phyloP scores from a whole-genome alignment of 1,140 invertebrate genomes.

The Drosophila grimshawi region DNA sequence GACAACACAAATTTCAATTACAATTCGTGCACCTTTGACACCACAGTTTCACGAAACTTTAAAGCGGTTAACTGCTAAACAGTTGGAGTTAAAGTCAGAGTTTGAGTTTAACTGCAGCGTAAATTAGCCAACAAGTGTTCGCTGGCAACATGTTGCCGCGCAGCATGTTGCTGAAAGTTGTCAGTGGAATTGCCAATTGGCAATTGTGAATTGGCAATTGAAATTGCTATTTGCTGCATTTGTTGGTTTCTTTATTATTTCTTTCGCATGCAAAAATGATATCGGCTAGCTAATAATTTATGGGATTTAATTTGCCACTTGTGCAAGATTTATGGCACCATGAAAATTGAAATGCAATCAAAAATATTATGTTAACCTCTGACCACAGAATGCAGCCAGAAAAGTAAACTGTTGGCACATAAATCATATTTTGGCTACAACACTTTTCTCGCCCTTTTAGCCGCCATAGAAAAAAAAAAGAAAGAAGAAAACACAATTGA shows the following conservation, averaged over 20 bases:
- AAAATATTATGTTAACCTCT: slow-evolving; percentile 80
- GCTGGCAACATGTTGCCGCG: slow-evolving; percentile 51
- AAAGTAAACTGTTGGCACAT: slow-evolving; percentile 34
- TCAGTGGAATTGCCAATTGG: slow-evolving; percentile 26
- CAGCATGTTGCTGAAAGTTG: slow-evolving; percentile 55
- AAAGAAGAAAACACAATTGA: slow-evolving; percentile 38
- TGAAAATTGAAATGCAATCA: slow-evolving; percentile 80
- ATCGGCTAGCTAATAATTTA: slow-evolving; percentile 61
- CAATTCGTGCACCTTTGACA: slow-evolving; percentile 45
- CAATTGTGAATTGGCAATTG: slow-evolving; percentile 49
- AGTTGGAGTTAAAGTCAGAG: slow-evolving; percentile 5
- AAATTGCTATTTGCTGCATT: slow-evolving; percentile 16
- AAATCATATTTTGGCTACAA: slow-evolving; percentile 51
- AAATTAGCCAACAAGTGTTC: slow-evolving; percentile 48
- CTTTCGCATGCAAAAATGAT: slow-evolving; percentile 36
- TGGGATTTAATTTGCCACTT: slow-evolving; percentile 79
- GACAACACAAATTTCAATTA: slow-evolving; percentile 51
- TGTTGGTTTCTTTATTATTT: slow-evolving; percentile 8
- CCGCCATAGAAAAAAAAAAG: not conserved
- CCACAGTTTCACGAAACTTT: slow-evolving; percentile 17
- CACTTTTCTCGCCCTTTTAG: slow-evolving; percentile 50
- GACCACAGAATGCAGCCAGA: slow-evolving; percentile 44
- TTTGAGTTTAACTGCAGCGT: slow-evolving; percentile 25
- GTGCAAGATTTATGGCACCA: slow-evolving; percentile 71
- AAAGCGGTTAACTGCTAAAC: slow-evolving; percentile 23